A percentile compares a stretch with the other conserved stretches of the same genome.
Evolutionary conservation across 1,140 invertebrate genomes (phyloP).

Genomic region (Bradysia coprophila): DNA sequence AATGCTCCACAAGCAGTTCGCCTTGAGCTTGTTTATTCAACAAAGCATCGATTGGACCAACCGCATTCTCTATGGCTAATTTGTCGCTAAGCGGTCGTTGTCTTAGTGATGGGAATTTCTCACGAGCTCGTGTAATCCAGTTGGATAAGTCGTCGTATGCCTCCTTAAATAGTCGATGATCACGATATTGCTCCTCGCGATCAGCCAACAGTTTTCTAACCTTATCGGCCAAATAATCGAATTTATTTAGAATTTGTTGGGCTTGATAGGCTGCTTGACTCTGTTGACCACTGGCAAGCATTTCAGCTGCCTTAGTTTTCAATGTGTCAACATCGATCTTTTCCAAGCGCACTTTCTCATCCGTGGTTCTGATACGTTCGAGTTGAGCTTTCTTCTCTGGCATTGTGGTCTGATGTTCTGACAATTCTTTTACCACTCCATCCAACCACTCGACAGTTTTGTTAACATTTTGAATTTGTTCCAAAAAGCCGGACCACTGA

Average conservation of each 20-base stretch:
- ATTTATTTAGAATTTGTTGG: slow-evolving; percentile 63
- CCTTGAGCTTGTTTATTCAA: slow-evolving; percentile 83
- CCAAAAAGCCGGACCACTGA: slow-evolving; percentile 72
- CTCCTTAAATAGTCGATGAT: slow-evolving; percentile 75
- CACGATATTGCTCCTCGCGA: slow-evolving; percentile 68
- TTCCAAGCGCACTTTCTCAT: slow-evolving; percentile 79
- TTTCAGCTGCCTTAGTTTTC: slow-evolving; percentile 70
- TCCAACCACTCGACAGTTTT: slow-evolving; percentile 68
- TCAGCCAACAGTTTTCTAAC: slow-evolving; percentile 55
- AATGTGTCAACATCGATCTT: slow-evolving; percentile 82
- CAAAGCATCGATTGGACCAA: slow-evolving; percentile 66
- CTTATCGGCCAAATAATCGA: slow-evolving; percentile 49
- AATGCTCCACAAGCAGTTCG: slow-evolving; percentile 66
- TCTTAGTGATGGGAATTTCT: slow-evolving; percentile 74
- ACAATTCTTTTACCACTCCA: slow-evolving; percentile 46
- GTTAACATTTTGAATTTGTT: slow-evolving; percentile 69
- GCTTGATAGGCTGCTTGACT: slow-evolving; percentile 65
- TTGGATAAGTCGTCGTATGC: slow-evolving; percentile 70
- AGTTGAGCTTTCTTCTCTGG: slow-evolving; percentile 69
- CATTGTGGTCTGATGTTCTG: slow-evolving; percentile 58
- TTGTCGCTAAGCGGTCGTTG: slow-evolving; percentile 71
- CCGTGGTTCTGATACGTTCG: slow-evolving; percentile 65
- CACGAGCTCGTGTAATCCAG: slow-evolving; percentile 68
- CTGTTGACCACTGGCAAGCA: slow-evolving; percentile 69
- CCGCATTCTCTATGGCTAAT: slow-evolving; percentile 69